Evolutionary conservation across 53 echinoderm and acorn worm genomes (phyloP).

Genomic region (Temnopleurus reevesii): DNA sequence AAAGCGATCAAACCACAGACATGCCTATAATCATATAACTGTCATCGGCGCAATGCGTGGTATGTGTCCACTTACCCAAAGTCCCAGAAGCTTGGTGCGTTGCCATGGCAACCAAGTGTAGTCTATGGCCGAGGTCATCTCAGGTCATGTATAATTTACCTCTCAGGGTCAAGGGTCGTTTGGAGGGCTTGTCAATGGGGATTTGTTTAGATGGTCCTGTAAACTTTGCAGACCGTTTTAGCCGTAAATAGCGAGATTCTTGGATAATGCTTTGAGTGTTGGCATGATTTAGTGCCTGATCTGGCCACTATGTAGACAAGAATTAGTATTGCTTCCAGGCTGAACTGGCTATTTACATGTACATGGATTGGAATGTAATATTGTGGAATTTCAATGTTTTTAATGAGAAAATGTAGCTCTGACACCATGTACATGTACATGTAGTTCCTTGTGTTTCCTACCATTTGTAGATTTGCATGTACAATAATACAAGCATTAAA

Average conservation of each 20-base stretch:
- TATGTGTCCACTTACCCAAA: neutral
- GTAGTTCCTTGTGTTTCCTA: neutral
- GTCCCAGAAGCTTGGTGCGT: neutral
- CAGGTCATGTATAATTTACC: conserved; percentile 13
- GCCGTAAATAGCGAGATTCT: neutral
- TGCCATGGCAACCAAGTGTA: neutral
- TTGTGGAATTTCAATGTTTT: neutral
- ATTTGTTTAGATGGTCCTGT: neutral
- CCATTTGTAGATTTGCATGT: neutral
- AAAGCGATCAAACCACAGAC: neutral
- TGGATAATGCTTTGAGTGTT: neutral
- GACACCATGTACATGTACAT: neutral
- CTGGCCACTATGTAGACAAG: neutral
- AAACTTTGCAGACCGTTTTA: neutral
- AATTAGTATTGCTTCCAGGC: neutral
- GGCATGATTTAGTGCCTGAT: neutral
- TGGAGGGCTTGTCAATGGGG: neutral
- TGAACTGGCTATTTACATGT: neutral
- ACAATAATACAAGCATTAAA: neutral
- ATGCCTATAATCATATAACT: neutral
- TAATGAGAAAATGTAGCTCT: neutral
- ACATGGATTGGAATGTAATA: neutral
- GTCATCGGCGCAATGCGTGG: neutral
- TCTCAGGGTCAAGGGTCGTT: neutral
- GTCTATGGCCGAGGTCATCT: neutral